phyloP scores from a whole-genome alignment of 2,113 vertebrate genomes.

The Hylia prasina region DNA sequence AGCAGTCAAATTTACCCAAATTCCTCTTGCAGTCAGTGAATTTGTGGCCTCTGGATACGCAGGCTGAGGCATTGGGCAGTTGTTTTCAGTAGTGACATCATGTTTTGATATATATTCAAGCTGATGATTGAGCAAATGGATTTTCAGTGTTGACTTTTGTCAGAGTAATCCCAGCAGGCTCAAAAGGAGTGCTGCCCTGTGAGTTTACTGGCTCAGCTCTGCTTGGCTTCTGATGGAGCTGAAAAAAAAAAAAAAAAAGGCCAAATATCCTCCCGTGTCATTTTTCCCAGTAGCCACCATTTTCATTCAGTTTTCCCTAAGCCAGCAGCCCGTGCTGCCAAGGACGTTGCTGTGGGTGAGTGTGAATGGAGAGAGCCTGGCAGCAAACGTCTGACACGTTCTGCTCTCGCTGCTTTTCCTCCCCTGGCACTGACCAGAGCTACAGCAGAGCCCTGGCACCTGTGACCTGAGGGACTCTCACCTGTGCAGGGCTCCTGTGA shows the following conservation, averaged over 20 bases:
- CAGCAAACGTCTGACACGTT: not conserved
- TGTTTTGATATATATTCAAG: not conserved
- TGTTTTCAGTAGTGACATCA: not conserved
- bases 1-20: not conserved
- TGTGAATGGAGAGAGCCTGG: not conserved
- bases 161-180: not conserved
- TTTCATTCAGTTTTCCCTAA: constrained; percentile 30
- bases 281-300: not conserved
- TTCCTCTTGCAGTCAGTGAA: not conserved
- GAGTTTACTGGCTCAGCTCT: not conserved
- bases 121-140: not conserved
- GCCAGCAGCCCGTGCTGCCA: not conserved
- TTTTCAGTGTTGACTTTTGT: not conserved
- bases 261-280: not conserved
- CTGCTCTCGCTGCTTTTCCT: not conserved
- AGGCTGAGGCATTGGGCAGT: not conserved
- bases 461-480: not conserved
- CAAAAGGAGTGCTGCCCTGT: constrained; percentile 3
- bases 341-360: not conserved
- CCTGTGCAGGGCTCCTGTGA: not conserved
- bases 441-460: not conserved
- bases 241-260: not conserved
- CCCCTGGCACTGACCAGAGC: not conserved
- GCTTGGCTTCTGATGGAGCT: not conserved
- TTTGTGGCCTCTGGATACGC: not conserved